These are phyloP conservation scores for Zeus faber DNA, from an alignment of 2,113 vertebrate genomes.

Conservation along the genomic window DNA sequence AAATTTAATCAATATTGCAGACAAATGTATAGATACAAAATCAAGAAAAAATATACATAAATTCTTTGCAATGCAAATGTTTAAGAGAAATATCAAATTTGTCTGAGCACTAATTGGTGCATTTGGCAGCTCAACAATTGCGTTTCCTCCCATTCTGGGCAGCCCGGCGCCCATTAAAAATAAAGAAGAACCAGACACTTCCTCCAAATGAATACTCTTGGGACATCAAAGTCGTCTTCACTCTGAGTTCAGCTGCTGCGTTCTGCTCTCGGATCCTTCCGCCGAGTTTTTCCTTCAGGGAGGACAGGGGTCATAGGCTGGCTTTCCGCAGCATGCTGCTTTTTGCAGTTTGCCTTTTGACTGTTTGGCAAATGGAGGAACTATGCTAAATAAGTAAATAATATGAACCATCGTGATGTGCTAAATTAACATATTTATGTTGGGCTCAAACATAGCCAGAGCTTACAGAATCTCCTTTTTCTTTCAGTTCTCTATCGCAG, in stretches of 20 bases:
- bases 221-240: constrained; percentile 38
- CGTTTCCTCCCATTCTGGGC: constrained; percentile 35
- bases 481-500: too few species aligned
- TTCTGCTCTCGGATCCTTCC: not conserved
- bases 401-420: too few species aligned
- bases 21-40: not conserved
- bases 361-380: too few species aligned
- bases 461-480: too few species aligned
- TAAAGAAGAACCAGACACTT: constrained; percentile 31
- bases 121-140: constrained; percentile 45
- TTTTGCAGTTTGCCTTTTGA: too few species aligned
- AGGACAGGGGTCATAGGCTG: too few species aligned
- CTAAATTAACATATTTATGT: too few species aligned
- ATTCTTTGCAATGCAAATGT: constrained; percentile 26
- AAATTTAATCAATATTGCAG: not conserved
- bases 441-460: too few species aligned
- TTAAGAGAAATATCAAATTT: constrained; percentile 47
- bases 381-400: too few species aligned
- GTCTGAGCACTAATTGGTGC: constrained; percentile 47
- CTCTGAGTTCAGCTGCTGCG: constrained; percentile 23
- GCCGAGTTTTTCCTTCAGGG: too few species aligned
- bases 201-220: constrained; percentile 54
- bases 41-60: not conserved
- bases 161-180: constrained; percentile 43
- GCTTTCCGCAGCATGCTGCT: too few species aligned